Evolutionary conservation across 2,113 vertebrate genomes (phyloP).

Genomic region (Peucedramus taeniatus): DNA sequence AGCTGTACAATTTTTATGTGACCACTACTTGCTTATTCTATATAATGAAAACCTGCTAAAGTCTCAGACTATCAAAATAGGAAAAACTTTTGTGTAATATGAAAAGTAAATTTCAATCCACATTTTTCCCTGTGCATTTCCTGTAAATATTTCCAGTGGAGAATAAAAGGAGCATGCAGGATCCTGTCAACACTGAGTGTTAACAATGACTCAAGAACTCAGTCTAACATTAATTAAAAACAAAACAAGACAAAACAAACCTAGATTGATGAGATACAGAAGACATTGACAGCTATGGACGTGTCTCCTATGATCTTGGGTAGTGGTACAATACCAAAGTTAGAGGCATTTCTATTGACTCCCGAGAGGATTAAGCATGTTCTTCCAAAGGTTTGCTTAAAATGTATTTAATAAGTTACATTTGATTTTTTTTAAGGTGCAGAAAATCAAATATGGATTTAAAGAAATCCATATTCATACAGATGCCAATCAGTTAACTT

Average conservation of each 20-base stretch:
- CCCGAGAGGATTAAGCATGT: not conserved
- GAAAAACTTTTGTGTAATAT: not conserved
- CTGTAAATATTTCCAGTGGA: not conserved
- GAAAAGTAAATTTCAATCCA: not conserved
- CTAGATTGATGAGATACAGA: not conserved
- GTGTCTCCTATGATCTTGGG: not conserved
- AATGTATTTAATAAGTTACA: slow-evolving; percentile 10
- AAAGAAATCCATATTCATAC: slow-evolving; percentile 38
- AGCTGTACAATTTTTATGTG: not conserved
- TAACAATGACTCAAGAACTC: not conserved
- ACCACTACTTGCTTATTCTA: not conserved
- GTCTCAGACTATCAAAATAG: not conserved
- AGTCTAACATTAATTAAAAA: not conserved
- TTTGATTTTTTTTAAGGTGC: slow-evolving; percentile 13
- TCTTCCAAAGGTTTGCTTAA: slow-evolving; percentile 6
- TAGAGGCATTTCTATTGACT: not conserved
- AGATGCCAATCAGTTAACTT: slow-evolving; percentile 24
- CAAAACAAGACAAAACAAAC: not conserved
- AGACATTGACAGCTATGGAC: not conserved
- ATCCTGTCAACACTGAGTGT: not conserved
- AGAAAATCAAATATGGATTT: slow-evolving; percentile 15
- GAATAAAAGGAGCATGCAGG: not conserved
- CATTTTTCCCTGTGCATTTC: not conserved
- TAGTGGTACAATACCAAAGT: not conserved
- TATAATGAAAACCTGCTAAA: not conserved